Percentiles rank a stretch among this genome's conserved stretches.
Conservation (phyloP, 2,888 invertebrate species). For the Geophilus truncorum region DNA sequence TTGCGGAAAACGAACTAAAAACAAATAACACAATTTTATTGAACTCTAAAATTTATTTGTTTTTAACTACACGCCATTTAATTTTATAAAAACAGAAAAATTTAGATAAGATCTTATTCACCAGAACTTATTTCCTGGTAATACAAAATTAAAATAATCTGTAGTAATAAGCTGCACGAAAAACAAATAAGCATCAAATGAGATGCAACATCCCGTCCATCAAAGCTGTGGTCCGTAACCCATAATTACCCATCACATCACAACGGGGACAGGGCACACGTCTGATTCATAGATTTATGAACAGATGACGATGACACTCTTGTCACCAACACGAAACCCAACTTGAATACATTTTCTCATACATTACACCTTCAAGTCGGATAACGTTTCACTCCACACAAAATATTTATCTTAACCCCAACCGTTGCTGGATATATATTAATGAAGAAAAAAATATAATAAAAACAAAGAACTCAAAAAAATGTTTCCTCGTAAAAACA, state of each 20-base stretch:
- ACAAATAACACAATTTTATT: too few relatives aligned
- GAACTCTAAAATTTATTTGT: too few relatives aligned
- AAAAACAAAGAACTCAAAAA: background rate
- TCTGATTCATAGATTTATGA: conserved; percentile 8
- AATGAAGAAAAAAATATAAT: background rate
- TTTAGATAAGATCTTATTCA: background rate
- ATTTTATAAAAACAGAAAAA: too few relatives aligned
- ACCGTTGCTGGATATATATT: background rate
- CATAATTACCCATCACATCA: conserved; percentile 10
- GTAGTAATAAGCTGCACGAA: background rate
- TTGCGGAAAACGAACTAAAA: too few relatives aligned
- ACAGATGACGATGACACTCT: background rate
- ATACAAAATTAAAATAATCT: background rate
- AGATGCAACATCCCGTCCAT: background rate
- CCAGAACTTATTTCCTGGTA: background rate
- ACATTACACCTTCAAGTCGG: background rate
- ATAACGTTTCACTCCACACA: background rate
- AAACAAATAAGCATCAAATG: background rate
- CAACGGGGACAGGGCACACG: background rate
- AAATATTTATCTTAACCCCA: background rate
- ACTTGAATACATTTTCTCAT: background rate
- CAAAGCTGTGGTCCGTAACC: background rate
- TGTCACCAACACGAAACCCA: background rate
- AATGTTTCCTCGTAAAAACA: background rate
- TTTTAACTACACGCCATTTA: too few relatives aligned